A percentile compares a stretch with the other conserved stretches of the same genome.
Conservation (phyloP, 2,797 vertebrate species). For the Leuciscus waleckii region DNA sequence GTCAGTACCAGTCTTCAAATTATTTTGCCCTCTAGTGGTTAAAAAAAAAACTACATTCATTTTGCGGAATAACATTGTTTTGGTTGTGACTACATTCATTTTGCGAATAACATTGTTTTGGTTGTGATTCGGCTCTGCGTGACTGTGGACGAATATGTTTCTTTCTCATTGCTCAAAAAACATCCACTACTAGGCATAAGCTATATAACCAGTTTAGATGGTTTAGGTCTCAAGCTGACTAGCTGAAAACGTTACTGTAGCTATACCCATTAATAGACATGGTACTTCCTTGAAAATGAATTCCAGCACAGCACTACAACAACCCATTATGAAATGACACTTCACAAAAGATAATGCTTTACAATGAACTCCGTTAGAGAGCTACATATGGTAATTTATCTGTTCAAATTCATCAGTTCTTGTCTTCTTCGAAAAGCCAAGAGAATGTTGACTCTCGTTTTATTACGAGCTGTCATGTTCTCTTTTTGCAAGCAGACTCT, state of each 20-base stretch:
- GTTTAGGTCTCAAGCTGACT: neutral
- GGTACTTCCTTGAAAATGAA: too few relatives aligned
- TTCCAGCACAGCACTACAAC: too few relatives aligned
- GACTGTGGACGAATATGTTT: neutral
- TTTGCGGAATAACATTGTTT: neutral
- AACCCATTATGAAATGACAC: too few relatives aligned
- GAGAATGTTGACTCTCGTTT: neutral
- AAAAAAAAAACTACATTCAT: neutral
- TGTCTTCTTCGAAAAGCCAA: neutral
- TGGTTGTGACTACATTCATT: neutral
- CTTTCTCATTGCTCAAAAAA: too few relatives aligned
- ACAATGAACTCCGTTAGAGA: neutral
- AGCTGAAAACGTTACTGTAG: neutral
- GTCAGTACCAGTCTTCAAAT: neutral
- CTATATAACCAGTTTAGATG: neutral
- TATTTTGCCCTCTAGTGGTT: neutral
- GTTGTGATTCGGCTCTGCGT: neutral
- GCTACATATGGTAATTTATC: neutral
- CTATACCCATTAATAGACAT: neutral
- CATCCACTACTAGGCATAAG: neutral
- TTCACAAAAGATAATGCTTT: neutral
- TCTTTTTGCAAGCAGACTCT: too few relatives aligned
- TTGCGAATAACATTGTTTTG: neutral
- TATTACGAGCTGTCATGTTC: too few relatives aligned
- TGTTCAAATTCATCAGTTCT: neutral